phyloP scores from a whole-genome alignment of 2,113 vertebrate species.

The Pangasianodon hypophthalmus region DNA sequence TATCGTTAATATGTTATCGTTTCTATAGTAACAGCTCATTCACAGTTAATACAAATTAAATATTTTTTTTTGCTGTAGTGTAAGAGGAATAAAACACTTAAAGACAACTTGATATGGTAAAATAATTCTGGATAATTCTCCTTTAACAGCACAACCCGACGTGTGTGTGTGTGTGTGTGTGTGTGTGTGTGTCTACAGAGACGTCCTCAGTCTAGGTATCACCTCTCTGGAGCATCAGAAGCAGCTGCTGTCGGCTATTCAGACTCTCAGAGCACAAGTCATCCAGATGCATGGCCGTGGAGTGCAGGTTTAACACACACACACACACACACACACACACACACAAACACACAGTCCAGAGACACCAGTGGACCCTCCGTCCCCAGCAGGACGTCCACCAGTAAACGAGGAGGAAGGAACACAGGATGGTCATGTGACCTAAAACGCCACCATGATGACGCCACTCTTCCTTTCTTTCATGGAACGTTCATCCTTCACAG shows the following conservation, averaged over 20 bases:
- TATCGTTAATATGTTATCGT: too few species aligned
- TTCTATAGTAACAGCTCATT: too few species aligned
- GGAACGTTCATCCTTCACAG: not conserved
- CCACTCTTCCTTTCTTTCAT: slow-evolving; percentile 56
- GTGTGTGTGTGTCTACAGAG: slow-evolving; percentile 71
- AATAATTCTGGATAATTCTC: not conserved
- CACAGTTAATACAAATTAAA: too few species aligned
- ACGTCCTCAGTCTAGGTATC: slow-evolving; percentile 88
- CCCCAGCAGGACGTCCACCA: slow-evolving; percentile 45
- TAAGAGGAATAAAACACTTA: not conserved
- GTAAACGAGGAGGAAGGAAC: not conserved
- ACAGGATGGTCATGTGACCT: slow-evolving; percentile 37
- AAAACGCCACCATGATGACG: slow-evolving; percentile 16
- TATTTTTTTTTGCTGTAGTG: too few species aligned
- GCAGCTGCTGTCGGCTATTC: slow-evolving; percentile 85
- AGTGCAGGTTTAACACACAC: slow-evolving; percentile 82
- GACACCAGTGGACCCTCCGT: slow-evolving; percentile 48
- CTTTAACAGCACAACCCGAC: not conserved
- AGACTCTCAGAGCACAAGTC: slow-evolving; percentile 85
- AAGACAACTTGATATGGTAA: not conserved
- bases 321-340: not conserved
- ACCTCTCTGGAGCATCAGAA: slow-evolving; percentile 84
- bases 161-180: slow-evolving; percentile 22
- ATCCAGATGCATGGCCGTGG: slow-evolving; percentile 91
- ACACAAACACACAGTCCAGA: not conserved